Conservation (phyloP, 2,113 vertebrate species). For the Myiozetetes cayanensis region DNA sequence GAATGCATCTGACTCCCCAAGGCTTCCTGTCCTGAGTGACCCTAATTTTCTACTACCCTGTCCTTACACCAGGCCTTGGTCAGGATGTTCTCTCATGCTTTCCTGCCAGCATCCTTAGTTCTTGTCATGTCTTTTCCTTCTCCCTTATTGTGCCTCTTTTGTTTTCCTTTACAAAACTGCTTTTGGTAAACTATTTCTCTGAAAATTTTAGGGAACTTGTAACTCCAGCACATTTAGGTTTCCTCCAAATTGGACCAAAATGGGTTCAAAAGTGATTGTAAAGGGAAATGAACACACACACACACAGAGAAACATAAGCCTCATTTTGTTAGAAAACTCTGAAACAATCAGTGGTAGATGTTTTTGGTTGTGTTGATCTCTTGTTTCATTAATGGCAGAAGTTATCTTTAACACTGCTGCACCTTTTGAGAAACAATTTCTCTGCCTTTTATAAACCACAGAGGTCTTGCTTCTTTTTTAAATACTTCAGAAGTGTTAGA, state of each 20-base stretch:
- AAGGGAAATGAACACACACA: not conserved
- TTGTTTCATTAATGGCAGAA: not conserved
- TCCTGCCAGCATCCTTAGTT: not conserved
- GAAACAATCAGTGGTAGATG: not conserved
- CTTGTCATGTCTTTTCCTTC: not conserved
- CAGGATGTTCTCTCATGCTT: not conserved
- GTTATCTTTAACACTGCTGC: not conserved
- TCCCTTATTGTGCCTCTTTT: not conserved
- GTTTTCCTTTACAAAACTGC: not conserved
- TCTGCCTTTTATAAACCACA: not conserved
- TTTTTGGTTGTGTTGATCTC: not conserved
- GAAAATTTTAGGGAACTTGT: not conserved
- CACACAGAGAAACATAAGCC: not conserved
- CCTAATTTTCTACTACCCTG: not conserved
- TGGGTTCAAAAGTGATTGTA: not conserved
- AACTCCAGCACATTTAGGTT: not conserved
- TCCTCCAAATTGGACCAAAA: not conserved
- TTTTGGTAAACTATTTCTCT: not conserved
- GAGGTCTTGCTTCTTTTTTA: not conserved
- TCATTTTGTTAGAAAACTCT: not conserved
- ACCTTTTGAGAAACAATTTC: not conserved
- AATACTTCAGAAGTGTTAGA: not conserved
- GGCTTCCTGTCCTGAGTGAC: not conserved
- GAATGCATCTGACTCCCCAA: not conserved
- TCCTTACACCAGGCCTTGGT: not conserved